Evolutionary conservation across 2,797 vertebrate species (phyloP).

Genomic region (Semaprochilodus insignis): DNA sequence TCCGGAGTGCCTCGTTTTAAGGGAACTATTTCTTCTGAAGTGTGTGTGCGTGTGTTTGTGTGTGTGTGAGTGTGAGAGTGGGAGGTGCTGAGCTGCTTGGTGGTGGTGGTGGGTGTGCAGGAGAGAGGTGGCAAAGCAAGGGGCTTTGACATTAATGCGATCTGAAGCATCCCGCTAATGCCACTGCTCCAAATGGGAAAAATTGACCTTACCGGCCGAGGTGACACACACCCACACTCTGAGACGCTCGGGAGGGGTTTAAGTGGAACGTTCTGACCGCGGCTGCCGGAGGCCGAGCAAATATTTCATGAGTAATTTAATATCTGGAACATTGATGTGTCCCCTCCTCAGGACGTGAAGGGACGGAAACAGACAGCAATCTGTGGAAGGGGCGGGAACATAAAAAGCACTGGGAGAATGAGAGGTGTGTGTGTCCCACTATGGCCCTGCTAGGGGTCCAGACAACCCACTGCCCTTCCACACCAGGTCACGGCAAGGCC

Average conservation of each 20-base stretch:
- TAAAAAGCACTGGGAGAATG: background rate
- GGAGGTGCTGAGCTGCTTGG: background rate
- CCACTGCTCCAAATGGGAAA: slow-evolving; percentile 80
- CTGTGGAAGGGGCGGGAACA: background rate
- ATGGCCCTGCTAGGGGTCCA: slow-evolving; percentile 53
- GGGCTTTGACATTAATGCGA: slow-evolving; percentile 77
- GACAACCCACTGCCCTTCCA: slow-evolving; percentile 41
- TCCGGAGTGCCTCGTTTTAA: slow-evolving; percentile 56
- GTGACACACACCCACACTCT: slow-evolving; percentile 79
- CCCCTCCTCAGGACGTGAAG: slow-evolving; percentile 56
- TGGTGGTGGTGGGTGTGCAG: background rate
- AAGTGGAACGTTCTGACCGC: slow-evolving; percentile 72
- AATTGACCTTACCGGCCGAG: slow-evolving; percentile 84
- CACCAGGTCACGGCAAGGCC: slow-evolving; percentile 46
- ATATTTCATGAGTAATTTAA: slow-evolving; percentile 99
- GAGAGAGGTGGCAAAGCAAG: slow-evolving; percentile 69
- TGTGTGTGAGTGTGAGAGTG: background rate
- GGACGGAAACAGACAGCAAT: background rate
- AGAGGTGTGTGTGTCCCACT: slow-evolving; percentile 46
- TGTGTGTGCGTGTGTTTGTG: background rate
- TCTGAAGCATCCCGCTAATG: slow-evolving; percentile 78
- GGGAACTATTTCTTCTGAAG: slow-evolving; percentile 10
- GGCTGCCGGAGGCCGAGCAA: slow-evolving; percentile 82
- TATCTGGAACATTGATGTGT: slow-evolving; percentile 89
- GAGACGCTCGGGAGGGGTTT: slow-evolving; percentile 71